A percentile compares a stretch with the other conserved stretches of the same genome.
Evolutionary conservation across 1,140 invertebrate species (phyloP).

Genomic region (Saccostrea echinata): DNA sequence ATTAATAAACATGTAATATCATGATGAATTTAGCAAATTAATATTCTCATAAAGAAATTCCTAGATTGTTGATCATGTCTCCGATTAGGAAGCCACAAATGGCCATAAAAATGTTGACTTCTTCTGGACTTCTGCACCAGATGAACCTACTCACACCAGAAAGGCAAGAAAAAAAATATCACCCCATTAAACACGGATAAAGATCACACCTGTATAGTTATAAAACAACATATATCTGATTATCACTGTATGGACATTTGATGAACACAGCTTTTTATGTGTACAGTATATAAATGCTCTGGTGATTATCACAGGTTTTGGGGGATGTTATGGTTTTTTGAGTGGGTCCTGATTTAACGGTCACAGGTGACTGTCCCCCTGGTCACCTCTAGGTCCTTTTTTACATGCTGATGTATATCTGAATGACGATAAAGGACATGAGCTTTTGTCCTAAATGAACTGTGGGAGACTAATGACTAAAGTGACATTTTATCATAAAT

Average conservation of each 20-base stretch:
- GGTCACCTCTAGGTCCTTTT: neutral
- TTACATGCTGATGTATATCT: constrained; percentile 3
- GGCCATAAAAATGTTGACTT: neutral
- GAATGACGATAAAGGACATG: neutral
- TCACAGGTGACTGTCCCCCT: neutral
- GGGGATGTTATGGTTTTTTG: neutral
- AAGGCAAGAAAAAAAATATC: neutral
- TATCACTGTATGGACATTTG: neutral
- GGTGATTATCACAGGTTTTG: neutral
- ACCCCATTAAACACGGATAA: neutral
- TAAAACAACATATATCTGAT: neutral
- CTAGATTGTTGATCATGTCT: neutral
- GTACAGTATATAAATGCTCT: neutral
- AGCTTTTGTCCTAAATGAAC: neutral
- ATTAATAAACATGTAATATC: too few relatives aligned
- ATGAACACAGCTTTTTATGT: neutral
- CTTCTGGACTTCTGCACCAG: neutral
- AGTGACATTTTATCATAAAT: neutral
- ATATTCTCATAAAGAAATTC: neutral
- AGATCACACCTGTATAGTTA: constrained; percentile 22
- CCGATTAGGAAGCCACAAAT: neutral
- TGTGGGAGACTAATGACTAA: neutral
- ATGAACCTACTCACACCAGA: neutral
- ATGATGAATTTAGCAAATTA: too few relatives aligned
- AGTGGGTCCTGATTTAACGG: neutral